A percentile compares a stretch with the other conserved stretches of the same genome.
These are phyloP conservation scores for Eriocheir sinensis DNA, from an alignment of 1,140 invertebrate genomes.

Conservation along the genomic window DNA sequence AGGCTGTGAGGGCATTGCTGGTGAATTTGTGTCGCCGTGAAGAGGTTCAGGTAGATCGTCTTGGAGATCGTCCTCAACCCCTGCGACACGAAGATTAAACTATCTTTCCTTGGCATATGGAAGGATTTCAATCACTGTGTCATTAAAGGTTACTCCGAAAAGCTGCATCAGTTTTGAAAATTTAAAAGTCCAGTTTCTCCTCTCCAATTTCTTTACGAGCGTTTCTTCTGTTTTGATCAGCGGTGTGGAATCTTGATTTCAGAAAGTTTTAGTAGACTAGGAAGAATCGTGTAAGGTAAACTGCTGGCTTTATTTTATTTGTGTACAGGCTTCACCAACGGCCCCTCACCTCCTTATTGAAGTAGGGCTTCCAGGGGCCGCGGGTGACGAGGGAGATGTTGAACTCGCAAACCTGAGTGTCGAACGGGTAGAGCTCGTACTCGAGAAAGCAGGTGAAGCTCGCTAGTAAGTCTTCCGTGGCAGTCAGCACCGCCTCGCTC, in stretches of 20 bases:
- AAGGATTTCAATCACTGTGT: too few relatives aligned
- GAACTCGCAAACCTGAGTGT: conserved; percentile 18
- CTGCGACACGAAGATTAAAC: background rate
- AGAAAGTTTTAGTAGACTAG: too few relatives aligned
- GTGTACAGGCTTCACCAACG: background rate
- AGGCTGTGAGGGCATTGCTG: background rate
- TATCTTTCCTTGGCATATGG: too few relatives aligned
- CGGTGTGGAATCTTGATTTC: too few relatives aligned
- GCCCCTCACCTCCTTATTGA: background rate
- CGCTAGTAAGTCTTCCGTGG: background rate
- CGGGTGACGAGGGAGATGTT: background rate
- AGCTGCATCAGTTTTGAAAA: too few relatives aligned
- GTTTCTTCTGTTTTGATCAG: too few relatives aligned
- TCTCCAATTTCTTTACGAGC: too few relatives aligned
- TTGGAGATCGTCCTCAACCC: background rate
- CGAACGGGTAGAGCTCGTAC: background rate
- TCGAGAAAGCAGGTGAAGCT: background rate
- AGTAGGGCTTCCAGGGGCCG: background rate
- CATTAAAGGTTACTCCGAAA: too few relatives aligned
- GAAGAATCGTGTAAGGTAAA: too few relatives aligned
- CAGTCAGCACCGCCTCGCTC: background rate
- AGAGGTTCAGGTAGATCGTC: background rate
- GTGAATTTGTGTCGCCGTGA: background rate
- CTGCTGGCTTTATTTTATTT: background rate
- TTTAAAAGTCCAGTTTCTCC: too few relatives aligned